Percentiles rank a stretch among this genome's conserved stretches.
Evolutionary conservation across 2,113 vertebrate species (phyloP).

Genomic region (Copsychus sechellarum): DNA sequence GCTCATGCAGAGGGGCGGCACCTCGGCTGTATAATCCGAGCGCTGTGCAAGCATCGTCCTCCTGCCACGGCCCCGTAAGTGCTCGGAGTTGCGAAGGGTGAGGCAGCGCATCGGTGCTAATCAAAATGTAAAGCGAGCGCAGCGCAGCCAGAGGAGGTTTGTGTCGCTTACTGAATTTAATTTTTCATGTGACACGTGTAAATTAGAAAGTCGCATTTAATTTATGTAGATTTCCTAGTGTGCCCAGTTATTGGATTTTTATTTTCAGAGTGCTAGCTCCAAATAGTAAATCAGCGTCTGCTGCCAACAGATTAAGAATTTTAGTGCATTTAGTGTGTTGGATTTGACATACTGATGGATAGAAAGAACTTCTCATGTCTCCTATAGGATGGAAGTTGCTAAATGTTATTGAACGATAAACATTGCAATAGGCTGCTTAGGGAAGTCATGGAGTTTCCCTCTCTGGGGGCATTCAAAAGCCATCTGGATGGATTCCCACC

Average conservation of each 20-base stretch:
- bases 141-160: background rate
- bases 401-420: background rate
- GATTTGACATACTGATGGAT: accelerated
- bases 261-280: background rate
- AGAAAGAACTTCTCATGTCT: background rate
- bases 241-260: background rate
- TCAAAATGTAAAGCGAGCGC: background rate
- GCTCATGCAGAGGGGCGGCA: accelerated
- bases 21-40: background rate
- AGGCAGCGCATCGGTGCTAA: background rate
- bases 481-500: background rate
- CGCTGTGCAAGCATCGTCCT: accelerated
- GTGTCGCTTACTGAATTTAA: background rate
- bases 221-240: background rate
- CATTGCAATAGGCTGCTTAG: background rate
- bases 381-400: background rate
- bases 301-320: background rate
- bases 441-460: background rate
- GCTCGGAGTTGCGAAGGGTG: background rate
- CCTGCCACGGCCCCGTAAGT: accelerated
- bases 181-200: background rate
- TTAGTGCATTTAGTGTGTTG: background rate
- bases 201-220: background rate
- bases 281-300: background rate
- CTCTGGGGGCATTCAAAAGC: background rate